Evolutionary conservation across 2,888 invertebrate species (phyloP), one percentile per base, ranked within the genome.

Genomic region (Drosophila rellima): DNA sequence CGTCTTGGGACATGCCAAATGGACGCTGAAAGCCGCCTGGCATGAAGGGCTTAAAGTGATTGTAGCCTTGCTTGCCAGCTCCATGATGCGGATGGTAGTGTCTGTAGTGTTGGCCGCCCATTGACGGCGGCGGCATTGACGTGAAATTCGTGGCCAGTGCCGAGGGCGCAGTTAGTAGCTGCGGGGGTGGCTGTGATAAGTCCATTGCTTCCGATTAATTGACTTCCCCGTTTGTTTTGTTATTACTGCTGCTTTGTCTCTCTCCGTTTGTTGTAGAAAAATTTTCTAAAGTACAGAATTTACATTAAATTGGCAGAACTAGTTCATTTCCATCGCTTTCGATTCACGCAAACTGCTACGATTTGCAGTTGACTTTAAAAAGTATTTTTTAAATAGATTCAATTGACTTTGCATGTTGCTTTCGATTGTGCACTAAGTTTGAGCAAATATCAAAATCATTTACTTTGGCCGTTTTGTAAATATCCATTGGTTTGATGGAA

Each of bases 1-100:
- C 98, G 90, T 96, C 96, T 90, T 96, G 95, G 47, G 95, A 95
- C 95, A 95, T 95, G 66, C 94, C 94, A 35, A 94, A 94, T 1
- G 94, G 94, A 13, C 93, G 88, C 42, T 91, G 91, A 57, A 93
- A 93, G 20, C 91, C 91, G 2, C 90, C 90, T 0, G 90, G 79
- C 74, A 84, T 82, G 39, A 92, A 93, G 3, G 92, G 91, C 59
- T 92, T 92, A 51, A 92, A 93, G 66, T 92, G 92, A 10, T 92
- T 92, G 63, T 92, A 91, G 31, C 91, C 92, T 55, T 91, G 92
- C 2, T 92, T 92, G 17, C 88, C 77, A 13, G 91, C 89, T 18
- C 91, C 88, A 75, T 92, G 92, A 70, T 91, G 91, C 8, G 80
- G 88, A 66, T 90, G 91, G 52, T 87, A 89, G 59, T 85, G 89